phyloP scores from a whole-genome alignment of 2,888 invertebrate genomes.

The Nemoura dubitans region DNA sequence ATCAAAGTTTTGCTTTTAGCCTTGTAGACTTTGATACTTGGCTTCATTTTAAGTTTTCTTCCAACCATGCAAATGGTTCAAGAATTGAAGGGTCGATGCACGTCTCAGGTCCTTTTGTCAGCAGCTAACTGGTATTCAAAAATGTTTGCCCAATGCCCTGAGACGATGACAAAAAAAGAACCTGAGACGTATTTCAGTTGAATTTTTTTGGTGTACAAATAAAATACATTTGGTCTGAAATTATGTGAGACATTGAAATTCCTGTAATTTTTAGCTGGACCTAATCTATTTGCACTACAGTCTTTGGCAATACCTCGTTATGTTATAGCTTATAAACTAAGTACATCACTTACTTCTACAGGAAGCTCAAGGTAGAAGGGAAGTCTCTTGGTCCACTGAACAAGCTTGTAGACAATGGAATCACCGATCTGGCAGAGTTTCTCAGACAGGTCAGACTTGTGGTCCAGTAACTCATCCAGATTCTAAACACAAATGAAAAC shows the following conservation, averaged over 20 bases:
- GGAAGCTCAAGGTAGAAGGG: slow-evolving; percentile 97
- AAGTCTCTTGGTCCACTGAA: slow-evolving; percentile 98
- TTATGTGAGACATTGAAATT: too few relatives aligned
- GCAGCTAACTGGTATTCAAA: too few relatives aligned
- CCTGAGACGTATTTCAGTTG: too few relatives aligned
- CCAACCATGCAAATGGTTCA: too few relatives aligned
- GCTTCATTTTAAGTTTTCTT: too few relatives aligned
- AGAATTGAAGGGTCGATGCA: too few relatives aligned
- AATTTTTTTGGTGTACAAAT: too few relatives aligned
- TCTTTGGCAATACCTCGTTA: neutral
- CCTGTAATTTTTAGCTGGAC: too few relatives aligned
- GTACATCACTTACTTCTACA: slow-evolving; percentile 71
- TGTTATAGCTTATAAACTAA: neutral
- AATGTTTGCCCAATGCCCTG: too few relatives aligned
- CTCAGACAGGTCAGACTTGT: slow-evolving; percentile 89
- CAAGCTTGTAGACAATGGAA: slow-evolving; percentile 97
- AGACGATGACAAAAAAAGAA: too few relatives aligned
- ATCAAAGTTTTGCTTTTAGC: neutral
- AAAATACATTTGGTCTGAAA: too few relatives aligned
- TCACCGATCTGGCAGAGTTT: slow-evolving; percentile 96
- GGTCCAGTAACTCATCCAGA: slow-evolving; percentile 88
- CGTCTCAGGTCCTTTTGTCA: too few relatives aligned
- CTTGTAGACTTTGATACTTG: neutral
- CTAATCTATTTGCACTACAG: neutral
- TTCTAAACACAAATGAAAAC: slow-evolving; percentile 68